Base-by-base conservation (phyloP, 2,113 vertebrate species). In the Noturus placidus region DNA sequence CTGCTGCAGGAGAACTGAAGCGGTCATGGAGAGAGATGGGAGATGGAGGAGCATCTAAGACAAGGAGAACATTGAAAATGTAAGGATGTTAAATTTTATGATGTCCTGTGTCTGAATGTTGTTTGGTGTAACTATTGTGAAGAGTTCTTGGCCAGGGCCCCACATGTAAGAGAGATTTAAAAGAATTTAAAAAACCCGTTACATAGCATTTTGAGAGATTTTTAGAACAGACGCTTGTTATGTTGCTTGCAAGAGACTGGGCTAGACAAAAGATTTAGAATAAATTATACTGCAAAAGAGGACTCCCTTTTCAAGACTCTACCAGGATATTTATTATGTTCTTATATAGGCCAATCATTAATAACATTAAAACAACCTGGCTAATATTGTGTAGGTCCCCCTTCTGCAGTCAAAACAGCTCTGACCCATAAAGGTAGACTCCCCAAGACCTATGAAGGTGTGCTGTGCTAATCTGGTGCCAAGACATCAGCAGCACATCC, bases 1-100 rank as follows among this genome's bases (percentile, higher is more conserved):
- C 98, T 1, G 98, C 98, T 0, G 96, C 91, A 7, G 98, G 98
- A 57, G 98, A 99, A 92, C 97, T 99, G 93, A 97, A 99, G 69
- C 98, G 95, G 89, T 99, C 98, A 0, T 99, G 97, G 70, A 99
- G 96, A 0, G 97, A 97, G 82, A 99, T 94, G 0, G 98, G 95
- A 0, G 95, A 95, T 0, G 95, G 94, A 54, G 96, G 97, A 38
- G 94, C 13, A 54, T 98, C 98, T 99, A 91, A 63, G 69, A 59
- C 9, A 19, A 42, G 65, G 54, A 81, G 22, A 33, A 4, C 61
- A 27, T 35, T 42, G 1, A 11, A 42, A 9, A 74, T 22, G 46
- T 11, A 25, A 27, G 13, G 5, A 76, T 52, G 46, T 54, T 38
- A 8, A 3, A 72, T 72, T 42, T 72, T 72, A 33, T 69, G 14